Base-by-base conservation (phyloP, 2,888 invertebrate genomes). In the Crocallis elinguaria region DNA sequence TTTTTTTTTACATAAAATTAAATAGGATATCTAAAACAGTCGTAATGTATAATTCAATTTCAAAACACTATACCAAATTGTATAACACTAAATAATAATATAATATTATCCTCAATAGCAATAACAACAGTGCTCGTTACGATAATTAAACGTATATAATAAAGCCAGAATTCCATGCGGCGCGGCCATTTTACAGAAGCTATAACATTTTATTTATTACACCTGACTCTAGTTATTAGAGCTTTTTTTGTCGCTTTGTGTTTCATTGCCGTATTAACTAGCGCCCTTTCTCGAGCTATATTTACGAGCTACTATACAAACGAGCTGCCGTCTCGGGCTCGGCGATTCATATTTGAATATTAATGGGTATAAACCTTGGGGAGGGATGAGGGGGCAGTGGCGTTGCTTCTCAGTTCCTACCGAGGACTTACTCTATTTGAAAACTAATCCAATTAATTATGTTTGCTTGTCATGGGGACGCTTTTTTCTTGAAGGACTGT, bases 181-280 rank as follows among this genome's bases (percentile, higher is more conserved):
- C 64, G 54, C 51, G 51, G 55, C 49, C 57, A 57, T 61, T 64
- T 70, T 62, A 69, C 73, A 66, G 69, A 52, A 68, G 73, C 71
- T 54, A 62, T 66, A 73, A 74, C 73, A 71, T 75, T 69, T 75
- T 75, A 77, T 78, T 76, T 67, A 76, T 69, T 66, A 73, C 75
- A 75, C 74, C 74, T 76, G 74, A 55, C 57, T 51, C 37, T 54
- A 61, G 61, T 69, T 70, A 71, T 73, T 72, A 75, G 69, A 50
- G 58, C 64, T 64, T 63, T 72, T 75, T 76, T 75, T 71, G 71
- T 70, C 64, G 58, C 60, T 64, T 65, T 64, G 59, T 64, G 62
- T 69, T 76, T 73, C 67, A 73, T 64, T 66, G 63, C 60, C 59
- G 43, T 59, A 51, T 63, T 68, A 67, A 73, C 63, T 60, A 66